Percentiles rank a stretch among this genome's conserved stretches.
Conservation (phyloP, 2,113 vertebrate genomes). For the Casuarius casuarius region DNA sequence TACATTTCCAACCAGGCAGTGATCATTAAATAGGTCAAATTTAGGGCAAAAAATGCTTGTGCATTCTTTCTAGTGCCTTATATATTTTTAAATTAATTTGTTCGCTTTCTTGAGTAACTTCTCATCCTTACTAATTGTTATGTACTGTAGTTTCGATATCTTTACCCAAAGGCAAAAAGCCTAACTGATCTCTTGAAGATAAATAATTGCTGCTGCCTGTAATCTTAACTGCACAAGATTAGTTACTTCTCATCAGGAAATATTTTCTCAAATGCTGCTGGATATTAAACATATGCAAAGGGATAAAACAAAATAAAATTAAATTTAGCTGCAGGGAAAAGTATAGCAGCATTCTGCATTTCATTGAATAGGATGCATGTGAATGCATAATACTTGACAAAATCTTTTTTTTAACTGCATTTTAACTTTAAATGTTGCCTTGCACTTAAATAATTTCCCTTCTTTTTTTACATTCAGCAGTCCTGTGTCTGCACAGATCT, state of each 20-base stretch:
- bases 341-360: neutral
- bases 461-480: neutral
- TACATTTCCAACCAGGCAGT: neutral
- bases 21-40: neutral
- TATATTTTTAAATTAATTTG: neutral
- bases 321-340: neutral
- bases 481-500: neutral
- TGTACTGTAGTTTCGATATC: neutral
- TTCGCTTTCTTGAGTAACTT: neutral
- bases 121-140: neutral
- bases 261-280: neutral
- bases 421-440: neutral
- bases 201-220: neutral
- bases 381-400: neutral
- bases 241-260: neutral
- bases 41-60: neutral
- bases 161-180: neutral
- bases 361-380: neutral
- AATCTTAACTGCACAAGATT: neutral
- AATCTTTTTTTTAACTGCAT: neutral
- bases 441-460: neutral
- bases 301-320: neutral
- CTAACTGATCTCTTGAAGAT: neutral
- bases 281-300: neutral
- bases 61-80: neutral